Conservation (phyloP, 2,888 invertebrate genomes). For the Tenthredo livida region DNA sequence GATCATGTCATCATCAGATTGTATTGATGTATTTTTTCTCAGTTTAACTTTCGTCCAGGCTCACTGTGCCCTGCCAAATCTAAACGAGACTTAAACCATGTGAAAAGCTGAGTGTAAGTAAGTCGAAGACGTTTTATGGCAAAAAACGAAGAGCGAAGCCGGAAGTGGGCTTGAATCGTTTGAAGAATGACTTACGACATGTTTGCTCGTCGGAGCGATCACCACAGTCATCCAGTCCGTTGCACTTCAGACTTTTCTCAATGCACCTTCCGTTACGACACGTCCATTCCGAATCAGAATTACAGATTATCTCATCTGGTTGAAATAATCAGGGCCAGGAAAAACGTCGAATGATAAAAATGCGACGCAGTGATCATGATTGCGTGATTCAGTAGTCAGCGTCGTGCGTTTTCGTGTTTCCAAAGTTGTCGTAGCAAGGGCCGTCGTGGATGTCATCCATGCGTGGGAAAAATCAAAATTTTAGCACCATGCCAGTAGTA, state of each 20-base stretch:
- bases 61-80: background rate
- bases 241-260: constrained; percentile 83
- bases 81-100: background rate
- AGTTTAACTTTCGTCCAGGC: background rate
- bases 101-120: background rate
- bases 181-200: constrained; percentile 81
- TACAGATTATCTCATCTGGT: background rate
- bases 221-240: constrained; percentile 84
- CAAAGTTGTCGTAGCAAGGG: background rate
- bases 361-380: background rate
- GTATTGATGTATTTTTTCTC: background rate
- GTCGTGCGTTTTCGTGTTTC: background rate
- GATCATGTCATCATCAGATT: too few relatives aligned
- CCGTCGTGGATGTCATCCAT: background rate
- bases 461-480: constrained; percentile 28
- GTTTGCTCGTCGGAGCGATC: constrained; percentile 83
- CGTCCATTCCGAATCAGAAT: constrained; percentile 77
- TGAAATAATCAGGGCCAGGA: background rate
- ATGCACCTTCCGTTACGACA: constrained; percentile 86
- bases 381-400: background rate
- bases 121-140: background rate
- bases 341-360: background rate
- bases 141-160: constrained; percentile 20
- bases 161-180: constrained; percentile 55
- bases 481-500: background rate